Evolutionary conservation across 2,113 vertebrate species (phyloP).

Genomic region (Amblyornis subalaris): DNA sequence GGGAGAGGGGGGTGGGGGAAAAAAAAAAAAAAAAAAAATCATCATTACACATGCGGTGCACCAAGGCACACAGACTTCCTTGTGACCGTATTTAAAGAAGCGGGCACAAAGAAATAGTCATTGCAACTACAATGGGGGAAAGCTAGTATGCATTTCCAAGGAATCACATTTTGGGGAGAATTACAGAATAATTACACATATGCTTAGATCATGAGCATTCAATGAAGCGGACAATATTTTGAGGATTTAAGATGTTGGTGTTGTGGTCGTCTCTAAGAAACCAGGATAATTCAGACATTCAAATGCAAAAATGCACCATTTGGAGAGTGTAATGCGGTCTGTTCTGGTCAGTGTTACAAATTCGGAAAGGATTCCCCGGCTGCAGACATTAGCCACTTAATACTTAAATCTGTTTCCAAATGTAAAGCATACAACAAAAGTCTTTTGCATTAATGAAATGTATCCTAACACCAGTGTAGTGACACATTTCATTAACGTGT

Average conservation of each 20-base stretch:
- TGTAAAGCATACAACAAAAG: slow-evolving; percentile 85
- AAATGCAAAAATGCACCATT: slow-evolving; percentile 87
- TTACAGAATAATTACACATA: slow-evolving; percentile 96
- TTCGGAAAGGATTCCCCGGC: slow-evolving; percentile 82
- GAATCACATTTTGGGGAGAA: slow-evolving; percentile 87
- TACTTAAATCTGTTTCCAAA: slow-evolving; percentile 87
- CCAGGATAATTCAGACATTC: slow-evolving; percentile 86
- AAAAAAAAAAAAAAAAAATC: slow-evolving; percentile 40
- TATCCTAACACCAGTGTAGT: slow-evolving; percentile 52
- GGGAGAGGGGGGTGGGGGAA: neutral
- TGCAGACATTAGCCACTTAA: slow-evolving; percentile 84
- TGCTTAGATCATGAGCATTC: slow-evolving; percentile 88
- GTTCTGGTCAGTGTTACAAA: slow-evolving; percentile 85
- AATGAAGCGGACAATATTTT: slow-evolving; percentile 89
- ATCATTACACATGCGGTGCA: slow-evolving; percentile 73
- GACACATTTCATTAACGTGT: slow-evolving; percentile 72
- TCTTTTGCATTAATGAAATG: slow-evolving; percentile 76
- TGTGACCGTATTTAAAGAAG: slow-evolving; percentile 79
- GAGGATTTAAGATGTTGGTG: slow-evolving; percentile 93
- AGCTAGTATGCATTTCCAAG: slow-evolving; percentile 82
- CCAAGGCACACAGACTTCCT: slow-evolving; percentile 76
- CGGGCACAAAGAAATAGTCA: slow-evolving; percentile 87
- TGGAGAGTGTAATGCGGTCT: slow-evolving; percentile 86
- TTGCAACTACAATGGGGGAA: slow-evolving; percentile 78
- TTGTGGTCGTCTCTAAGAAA: slow-evolving; percentile 86